Base-by-base conservation (phyloP, 2,113 vertebrate genomes). In the Hippocampus barbouri region DNA sequence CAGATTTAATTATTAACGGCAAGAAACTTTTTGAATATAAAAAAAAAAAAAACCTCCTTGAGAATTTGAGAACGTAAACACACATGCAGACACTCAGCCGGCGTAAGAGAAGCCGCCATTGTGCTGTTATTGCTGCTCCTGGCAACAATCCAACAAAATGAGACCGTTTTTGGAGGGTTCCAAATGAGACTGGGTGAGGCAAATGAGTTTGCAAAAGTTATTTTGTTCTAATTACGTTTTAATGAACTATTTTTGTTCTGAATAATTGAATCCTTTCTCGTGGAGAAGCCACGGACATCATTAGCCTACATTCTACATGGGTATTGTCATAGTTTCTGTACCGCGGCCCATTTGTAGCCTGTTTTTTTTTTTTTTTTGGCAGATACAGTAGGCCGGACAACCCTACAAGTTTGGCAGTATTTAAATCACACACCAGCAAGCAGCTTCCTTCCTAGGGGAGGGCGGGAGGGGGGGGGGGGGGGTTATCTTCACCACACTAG, bases 171-270 rank as follows among this genome's bases (percentile, higher is more conserved):
- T 83, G 23, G 23, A 45, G 41, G n/a, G 30, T 68, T 53, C 6
- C 25, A 86, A 89, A 89, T 84, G 76, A 83, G 86, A 87, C 83
- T 87, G 84, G 83, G 51, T 8, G 38, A 30, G 51, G 87, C 85
- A 86, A 89, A 89, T 88, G 83, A 87, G 85, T 89, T 89, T 88
- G 87, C 73, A 82, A 79, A 90, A 89, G 85, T 88, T 90, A 87
- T 86, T 85, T 88, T 85, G 84, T 86, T 84, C 85, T 81, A 88
- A 91, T 91, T 88, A 91, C 83, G 86, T 85, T 88, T 90, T 89
- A 91, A 93, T 90, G 85, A 88, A 87, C 86, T 89, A 90, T 89
- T 92, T 92, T 85, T 75, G 83, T 78, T 87, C 81, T 81, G 82
- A 92, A 90, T 91, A 89, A 90, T 89, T 90, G 82, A 90, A 89